Conservation (phyloP, 2,797 vertebrate species). For the Brotula barbata region DNA sequence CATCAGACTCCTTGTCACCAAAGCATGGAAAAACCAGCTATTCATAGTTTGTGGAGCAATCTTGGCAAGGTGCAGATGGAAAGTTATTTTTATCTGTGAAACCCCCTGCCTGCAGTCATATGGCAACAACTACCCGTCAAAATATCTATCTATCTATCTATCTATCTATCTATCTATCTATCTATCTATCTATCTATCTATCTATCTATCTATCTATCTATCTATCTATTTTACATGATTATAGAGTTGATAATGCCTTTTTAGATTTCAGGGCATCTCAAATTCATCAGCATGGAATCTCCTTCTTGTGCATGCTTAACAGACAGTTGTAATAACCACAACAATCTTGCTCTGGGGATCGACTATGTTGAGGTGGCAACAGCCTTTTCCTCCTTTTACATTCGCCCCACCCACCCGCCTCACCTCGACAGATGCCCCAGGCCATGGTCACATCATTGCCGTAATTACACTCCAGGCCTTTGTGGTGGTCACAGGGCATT, state of each 20-base stretch:
- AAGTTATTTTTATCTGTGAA: constrained; percentile 69
- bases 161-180: too few species aligned
- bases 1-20: constrained; percentile 61
- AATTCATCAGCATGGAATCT: too few species aligned
- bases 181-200: too few species aligned
- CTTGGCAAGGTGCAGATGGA: constrained; percentile 41
- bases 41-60: constrained; percentile 69
- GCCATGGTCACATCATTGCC: constrained; percentile 74
- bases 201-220: too few species aligned
- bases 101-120: constrained; percentile 42
- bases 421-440: constrained; percentile 81
- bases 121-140: constrained; percentile 57
- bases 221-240: too few species aligned
- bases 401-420: constrained; percentile 23
- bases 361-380: too few species aligned
- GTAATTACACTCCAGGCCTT: constrained; percentile 83
- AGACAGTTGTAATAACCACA: too few species aligned
- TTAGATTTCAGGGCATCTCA: too few species aligned
- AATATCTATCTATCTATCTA: constrained; percentile 33
- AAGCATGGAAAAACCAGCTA: constrained; percentile 58
- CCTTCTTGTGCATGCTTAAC: too few species aligned
- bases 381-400: neutral
- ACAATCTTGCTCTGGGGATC: too few species aligned
- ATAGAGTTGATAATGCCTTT: too few species aligned
- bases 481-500: constrained; percentile 81